Evolutionary conservation across 2,113 vertebrate genomes (phyloP), one percentile per base, ranked within the genome.

Genomic region (Laticauda laticaudata): DNA sequence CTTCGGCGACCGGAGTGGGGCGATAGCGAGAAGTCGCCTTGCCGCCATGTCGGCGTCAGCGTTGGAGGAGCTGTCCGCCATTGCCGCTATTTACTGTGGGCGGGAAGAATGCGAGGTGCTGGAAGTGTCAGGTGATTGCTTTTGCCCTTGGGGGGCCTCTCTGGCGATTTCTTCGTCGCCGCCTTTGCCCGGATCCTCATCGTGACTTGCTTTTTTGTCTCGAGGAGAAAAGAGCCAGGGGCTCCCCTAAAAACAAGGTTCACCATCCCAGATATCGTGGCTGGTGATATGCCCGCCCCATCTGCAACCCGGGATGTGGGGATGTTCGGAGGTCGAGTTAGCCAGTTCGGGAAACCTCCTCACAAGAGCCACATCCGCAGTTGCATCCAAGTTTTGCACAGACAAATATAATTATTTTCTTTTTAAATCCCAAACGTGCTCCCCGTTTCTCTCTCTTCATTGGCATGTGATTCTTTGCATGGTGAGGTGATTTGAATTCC

Each of bases 21-120:
- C 48, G 29, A 26, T n/a, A 57, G 1, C 21, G 9, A 20, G 26
- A 15, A 29, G 2, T 2, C 2, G 0, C 5, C 21, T 3, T 0
- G 57, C 34, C 0, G 9, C 20, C 56, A 98, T 98, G 98, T 96
- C 94, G 87, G 97, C 95, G 29, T 7, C 53, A 2, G 97, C 96
- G 6, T 59, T n/a, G 90, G 97, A 98, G 91, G 98, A 98, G 93
- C 94, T 98, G 4, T 94, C 96, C 7, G 98, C 96, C 0, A 90
- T 98, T 85, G 96, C 97, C 1, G 98, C 98, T 75, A 98, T 98
- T 95, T 98, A 98, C 96, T 98, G 98, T 91, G 97, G 97, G 90
- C 96, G 96, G 29, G 97, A 93, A 56, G 98, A 98, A 89, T 98
- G 98, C 94, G 95, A 98, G 91, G 91, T 98, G 94, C 94, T 98